Evolutionary conservation across 1,140 invertebrate genomes (phyloP).

Genomic region (Cydia pomonella): DNA sequence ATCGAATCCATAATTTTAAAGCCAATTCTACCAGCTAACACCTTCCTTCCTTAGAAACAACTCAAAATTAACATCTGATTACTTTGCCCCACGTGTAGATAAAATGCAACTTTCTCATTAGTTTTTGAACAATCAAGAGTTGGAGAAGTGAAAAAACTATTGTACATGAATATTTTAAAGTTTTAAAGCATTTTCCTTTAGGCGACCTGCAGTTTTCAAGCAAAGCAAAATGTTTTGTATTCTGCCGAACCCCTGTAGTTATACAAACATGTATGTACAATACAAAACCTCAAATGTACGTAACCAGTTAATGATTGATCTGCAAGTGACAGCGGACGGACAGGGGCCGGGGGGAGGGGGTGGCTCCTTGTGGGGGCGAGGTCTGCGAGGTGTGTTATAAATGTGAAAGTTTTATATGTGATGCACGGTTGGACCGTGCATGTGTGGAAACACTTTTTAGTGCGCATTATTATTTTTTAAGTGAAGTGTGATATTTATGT

Average conservation of each 20-base stretch:
- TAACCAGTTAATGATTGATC: slow-evolving; percentile 17
- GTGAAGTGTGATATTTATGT: too few relatives aligned
- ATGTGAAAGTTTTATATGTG: slow-evolving; percentile 11
- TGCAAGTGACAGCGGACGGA: slow-evolving; percentile 13
- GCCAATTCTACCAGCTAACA: too few relatives aligned
- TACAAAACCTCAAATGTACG: slow-evolving; percentile 5
- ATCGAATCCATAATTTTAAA: too few relatives aligned
- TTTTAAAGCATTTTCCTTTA: background rate
- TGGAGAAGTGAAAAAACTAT: too few relatives aligned
- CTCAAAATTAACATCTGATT: too few relatives aligned
- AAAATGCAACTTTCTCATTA: too few relatives aligned
- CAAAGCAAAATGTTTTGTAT: background rate
- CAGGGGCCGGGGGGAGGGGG: background rate
- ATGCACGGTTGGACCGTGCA: slow-evolving; percentile 8
- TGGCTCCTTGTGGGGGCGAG: background rate
- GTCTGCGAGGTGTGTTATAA: background rate
- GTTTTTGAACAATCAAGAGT: too few relatives aligned
- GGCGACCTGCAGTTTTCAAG: background rate
- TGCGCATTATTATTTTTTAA: background rate
- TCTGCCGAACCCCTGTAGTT: background rate
- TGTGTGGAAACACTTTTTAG: background rate
- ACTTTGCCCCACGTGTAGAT: too few relatives aligned
- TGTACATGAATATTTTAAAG: background rate
- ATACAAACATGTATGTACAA: background rate
- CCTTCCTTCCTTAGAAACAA: too few relatives aligned